Evolutionary conservation across 2,888 invertebrate genomes (phyloP), one percentile per base, ranked within the genome.

Genomic region (Ormyrus thymus): DNA sequence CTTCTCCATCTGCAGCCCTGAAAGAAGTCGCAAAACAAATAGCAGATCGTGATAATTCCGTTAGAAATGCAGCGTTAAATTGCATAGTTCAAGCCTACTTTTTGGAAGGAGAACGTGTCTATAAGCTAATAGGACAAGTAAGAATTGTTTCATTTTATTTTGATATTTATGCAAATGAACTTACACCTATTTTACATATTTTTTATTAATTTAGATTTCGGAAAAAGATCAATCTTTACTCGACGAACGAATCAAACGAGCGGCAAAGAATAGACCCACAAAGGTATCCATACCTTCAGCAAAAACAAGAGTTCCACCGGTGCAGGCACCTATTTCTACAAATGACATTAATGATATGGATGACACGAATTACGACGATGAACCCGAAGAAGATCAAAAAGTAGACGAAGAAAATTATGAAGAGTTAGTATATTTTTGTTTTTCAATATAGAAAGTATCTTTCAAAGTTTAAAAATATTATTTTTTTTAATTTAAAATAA

Each of bases 171-270:
- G 5, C 13, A 10, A 6, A 55, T 45, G 2, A 29, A 70, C 10
- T n/a, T 69, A 48, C 75, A 53, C 29, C 1, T 82, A 46, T 46
- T 62, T 51, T 65, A 53, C 10, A 50, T 48, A 7, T 13, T 76
- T 69, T 68, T 56, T 64, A 13, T 48, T 51, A 61, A 51, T 61
- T 11, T 64, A 96, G 95, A 94, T 97, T 86, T 96, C 95, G 0
- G 98, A 98, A 88, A 99, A 99, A 90, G 99, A 99, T 88, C 93
- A 96, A 87, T 97, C 97, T 0, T 92, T 98, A 84, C 91, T 99
- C 66, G 98, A 99, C 86, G 99, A 99, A 90, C 93, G 99, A 65
- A 98, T 99, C 77, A 98, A 98, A 89, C 93, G 99, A 46, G 95
- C 97, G 0, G 93, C 94, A 80, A 95, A 95, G 88, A 91, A 91